Evolutionary conservation across 2,888 invertebrate genomes (phyloP), one percentile per base, ranked within the genome.

Genomic region (Calameuta pallipes): DNA sequence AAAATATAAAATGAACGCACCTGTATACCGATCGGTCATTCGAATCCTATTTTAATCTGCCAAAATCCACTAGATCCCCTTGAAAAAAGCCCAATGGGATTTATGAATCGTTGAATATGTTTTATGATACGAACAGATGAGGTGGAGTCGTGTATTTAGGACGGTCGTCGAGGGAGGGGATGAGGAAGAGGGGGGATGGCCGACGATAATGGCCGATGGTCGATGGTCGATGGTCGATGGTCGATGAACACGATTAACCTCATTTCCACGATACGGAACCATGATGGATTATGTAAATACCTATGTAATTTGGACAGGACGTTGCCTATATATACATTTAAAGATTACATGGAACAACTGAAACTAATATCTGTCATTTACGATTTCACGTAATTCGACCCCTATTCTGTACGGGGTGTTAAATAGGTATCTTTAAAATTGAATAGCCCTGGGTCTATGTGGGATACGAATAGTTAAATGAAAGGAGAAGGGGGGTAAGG

Each of bases 221-320:
- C 15, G 41, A 15, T 41, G 41, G 15, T 15, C 41, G 41, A 41
- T 4, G 41, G 34, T 37, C 15, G 41, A 15, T 41, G 41, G 15
- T 15, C 41, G 41, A 41, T 4, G 41, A 41, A 41, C 41, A 41
- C 41, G 31, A 34, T 73, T 56, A 56, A 30, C 75, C 75, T 75
- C 56, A 34, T 71, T 71, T 41, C 78, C 78, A 74, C 71, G 78
- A 69, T 75, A 78, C 75, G 78, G 34, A 78, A 76, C 71, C 36
- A 75, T 78, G 78, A 78, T 70, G 78, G 75, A 78, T 78, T 78
- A 78, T 78, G 78, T 70, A 78, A 78, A 78, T 78, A 75, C 1
- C 23, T 30, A 69, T 33, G 30, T 70, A 70, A 70, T 70, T 9
- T 30, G 11, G 33, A 30, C 41, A 41, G 36, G 12, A 0, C 15